Conservation (phyloP, 2,797 vertebrate genomes). For the Catharus ustulatus region DNA sequence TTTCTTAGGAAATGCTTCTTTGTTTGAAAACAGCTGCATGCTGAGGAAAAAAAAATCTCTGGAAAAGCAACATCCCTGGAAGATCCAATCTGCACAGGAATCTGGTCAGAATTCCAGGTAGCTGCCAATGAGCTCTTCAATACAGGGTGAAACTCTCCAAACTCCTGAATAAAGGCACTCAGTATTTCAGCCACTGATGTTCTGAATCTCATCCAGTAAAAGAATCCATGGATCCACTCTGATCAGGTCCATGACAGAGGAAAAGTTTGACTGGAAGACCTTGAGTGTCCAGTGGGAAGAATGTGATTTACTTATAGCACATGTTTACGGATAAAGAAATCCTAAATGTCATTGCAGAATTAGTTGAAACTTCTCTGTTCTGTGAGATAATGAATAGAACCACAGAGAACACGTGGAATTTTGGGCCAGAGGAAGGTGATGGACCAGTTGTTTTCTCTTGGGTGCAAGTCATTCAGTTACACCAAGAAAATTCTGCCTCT, state of each 20-base stretch:
- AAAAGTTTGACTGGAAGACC: background rate
- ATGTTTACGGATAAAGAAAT: background rate
- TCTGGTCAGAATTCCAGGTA: background rate
- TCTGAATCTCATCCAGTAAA: background rate
- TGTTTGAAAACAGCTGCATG: background rate
- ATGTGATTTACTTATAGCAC: background rate
- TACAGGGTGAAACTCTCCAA: background rate
- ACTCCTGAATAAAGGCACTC: background rate
- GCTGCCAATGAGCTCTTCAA: background rate
- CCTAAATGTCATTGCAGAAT: background rate
- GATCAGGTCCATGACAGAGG: background rate
- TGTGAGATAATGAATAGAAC: background rate
- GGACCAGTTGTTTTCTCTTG: background rate
- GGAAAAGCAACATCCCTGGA: background rate
- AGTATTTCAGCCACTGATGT: background rate
- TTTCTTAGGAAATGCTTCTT: background rate
- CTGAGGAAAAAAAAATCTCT: background rate
- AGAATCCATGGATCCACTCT: background rate
- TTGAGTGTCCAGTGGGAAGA: background rate
- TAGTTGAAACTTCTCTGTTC: background rate
- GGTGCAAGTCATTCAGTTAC: background rate
- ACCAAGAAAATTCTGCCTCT: background rate
- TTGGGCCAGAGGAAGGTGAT: background rate
- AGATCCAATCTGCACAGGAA: background rate
- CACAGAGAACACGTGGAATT: accelerated